Conservation (phyloP, 92 coral and sea anemone genomes). For the Porites cylindrica region DNA sequence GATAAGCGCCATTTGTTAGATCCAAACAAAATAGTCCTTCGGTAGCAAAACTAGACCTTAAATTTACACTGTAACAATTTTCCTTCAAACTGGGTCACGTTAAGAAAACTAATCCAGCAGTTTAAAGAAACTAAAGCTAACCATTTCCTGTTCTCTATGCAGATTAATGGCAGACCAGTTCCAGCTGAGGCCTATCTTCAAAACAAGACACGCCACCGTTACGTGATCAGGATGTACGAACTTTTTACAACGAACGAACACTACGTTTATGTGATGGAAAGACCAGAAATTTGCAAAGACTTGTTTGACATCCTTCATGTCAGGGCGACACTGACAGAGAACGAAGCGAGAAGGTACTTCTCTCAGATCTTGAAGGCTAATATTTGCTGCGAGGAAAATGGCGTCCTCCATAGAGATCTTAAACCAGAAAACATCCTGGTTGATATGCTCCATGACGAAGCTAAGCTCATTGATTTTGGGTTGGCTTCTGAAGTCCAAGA, state of each 20-base stretch:
- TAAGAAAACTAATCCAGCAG: too few relatives aligned
- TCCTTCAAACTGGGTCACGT: too few relatives aligned
- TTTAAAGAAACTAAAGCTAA: too few relatives aligned
- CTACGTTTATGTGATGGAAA: conserved; percentile 46
- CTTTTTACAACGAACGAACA: conserved; percentile 28
- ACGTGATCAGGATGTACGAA: conserved; percentile 32
- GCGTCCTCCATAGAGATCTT: conserved; percentile 40
- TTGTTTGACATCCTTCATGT: conserved; percentile 35
- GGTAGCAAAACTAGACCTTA: too few relatives aligned
- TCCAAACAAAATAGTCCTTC: too few relatives aligned
- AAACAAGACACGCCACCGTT: conserved; percentile 23
- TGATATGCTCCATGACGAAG: conserved; percentile 34
- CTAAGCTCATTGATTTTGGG: conserved; percentile 49
- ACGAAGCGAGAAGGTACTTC: conserved; percentile 39
- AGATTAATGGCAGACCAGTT: conserved; percentile 27
- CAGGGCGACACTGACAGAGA: conserved; percentile 4
- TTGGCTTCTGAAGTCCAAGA: conserved; percentile 44
- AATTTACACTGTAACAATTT: too few relatives aligned
- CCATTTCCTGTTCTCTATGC: neutral
- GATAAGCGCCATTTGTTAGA: too few relatives aligned
- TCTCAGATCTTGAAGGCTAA: conserved; percentile 37
- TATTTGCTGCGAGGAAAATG: conserved; percentile 38
- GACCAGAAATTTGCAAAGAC: conserved; percentile 43
- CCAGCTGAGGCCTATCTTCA: conserved; percentile 50
- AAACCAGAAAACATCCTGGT: conserved; percentile 49